A percentile compares a stretch with the other conserved stretches of the same genome.
phyloP scores from a whole-genome alignment of 30 jellyfish, hydroid and myxozoan genomes.

The Rhopilema esculentum region DNA sequence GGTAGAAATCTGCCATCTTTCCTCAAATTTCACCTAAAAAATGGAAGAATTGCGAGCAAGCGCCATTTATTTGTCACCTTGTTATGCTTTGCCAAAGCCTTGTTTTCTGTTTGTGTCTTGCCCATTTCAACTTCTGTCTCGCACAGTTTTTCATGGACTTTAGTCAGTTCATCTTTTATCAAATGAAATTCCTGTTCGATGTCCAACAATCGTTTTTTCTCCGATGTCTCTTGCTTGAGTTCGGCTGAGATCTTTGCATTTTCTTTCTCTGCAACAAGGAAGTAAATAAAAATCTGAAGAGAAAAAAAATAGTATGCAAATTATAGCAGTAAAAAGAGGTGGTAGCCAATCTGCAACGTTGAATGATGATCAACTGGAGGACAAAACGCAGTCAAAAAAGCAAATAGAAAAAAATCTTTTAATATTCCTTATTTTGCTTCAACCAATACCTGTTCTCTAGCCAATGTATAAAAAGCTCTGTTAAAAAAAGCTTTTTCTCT shows the following conservation, averaged over 20 bases:
- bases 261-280: conserved; percentile 36
- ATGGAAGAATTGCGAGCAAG: background rate
- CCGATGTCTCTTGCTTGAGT: conserved; percentile 22
- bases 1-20: too few relatives aligned
- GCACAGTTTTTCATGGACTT: conserved; percentile 24
- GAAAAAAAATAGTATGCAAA: too few relatives aligned
- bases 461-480: too few relatives aligned
- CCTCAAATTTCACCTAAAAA: too few relatives aligned
- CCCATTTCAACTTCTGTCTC: conserved; percentile 60
- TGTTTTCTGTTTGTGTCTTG: conserved; percentile 75
- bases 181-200: conserved; percentile 30
- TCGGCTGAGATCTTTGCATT: conserved; percentile 22
- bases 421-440: too few relatives aligned
- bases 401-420: too few relatives aligned
- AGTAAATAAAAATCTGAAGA: background rate
- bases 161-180: conserved; percentile 41
- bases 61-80: conserved; percentile 39
- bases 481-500: too few relatives aligned
- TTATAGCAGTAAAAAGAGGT: too few relatives aligned
- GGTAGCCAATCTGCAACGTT: too few relatives aligned
- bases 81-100: conserved; percentile 78
- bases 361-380: too few relatives aligned
- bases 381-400: too few relatives aligned
- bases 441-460: too few relatives aligned
- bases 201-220: conserved; percentile 25